Base-by-base conservation (phyloP, 2,797 vertebrate genomes). In the Myotis myotis region DNA sequence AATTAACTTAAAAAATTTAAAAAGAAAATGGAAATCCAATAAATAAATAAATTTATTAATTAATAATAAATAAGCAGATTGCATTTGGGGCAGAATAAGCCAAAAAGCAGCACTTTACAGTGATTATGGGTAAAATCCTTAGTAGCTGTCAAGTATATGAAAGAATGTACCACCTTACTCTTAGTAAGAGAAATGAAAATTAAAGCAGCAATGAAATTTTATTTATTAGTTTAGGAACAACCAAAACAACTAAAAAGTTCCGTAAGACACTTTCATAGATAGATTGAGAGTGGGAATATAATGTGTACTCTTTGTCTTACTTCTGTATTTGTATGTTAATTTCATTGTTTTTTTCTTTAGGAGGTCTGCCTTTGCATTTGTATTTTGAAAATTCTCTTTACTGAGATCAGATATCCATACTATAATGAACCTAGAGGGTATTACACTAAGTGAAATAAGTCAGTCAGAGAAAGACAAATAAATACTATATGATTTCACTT, bases 301-400 rank as follows among this genome's bases (percentile, higher is more conserved):
- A 83, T 78, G 81, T 89, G 15, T 33, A 78, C 30, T 68, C 41
- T 93, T 83, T 70, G 47, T 41, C 25, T 85, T 88, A 4, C 30
- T 91, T 71, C 19, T 80, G 1, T 74, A 64, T 44, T 91, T 81
- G 47, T 71, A 33, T 78, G 33, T 80, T 82, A 47, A 68, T 76
- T 80, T 79, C 23, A 76, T 87, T 93, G 8, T 70, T 79, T 94
- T 94, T 94, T 79, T n/a, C 33, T 38, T 62, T 55, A 62, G 16
- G 8, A 38, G 7, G 25, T 85, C 47, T 89, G 36, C 84, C 38
- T 86, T 87, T 96, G 10, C n/a, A 64, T 79, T 90, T 93, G 68
- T 51, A 68, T 30, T 74, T 87, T 82, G 60, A 84, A 87, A 44
- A 28, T 66, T 76, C 89, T 94, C 49, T 93, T 75, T 53, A 23